Evolutionary conservation across 64 coral and sea anemone genomes (phyloP), one percentile per base, ranked within the genome.

Genomic region (Stichodactyla helianthus): DNA sequence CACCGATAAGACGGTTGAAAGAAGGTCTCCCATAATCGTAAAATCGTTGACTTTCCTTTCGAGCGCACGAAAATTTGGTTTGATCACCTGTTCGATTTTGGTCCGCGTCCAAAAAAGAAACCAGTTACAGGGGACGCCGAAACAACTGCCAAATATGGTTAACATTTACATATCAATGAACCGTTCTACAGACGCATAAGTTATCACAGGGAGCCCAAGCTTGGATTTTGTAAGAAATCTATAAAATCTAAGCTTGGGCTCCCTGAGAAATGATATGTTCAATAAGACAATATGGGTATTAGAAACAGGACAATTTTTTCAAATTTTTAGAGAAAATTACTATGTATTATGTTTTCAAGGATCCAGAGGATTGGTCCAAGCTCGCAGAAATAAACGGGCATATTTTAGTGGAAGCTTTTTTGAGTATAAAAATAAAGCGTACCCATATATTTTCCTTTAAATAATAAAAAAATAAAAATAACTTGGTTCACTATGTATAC

Each of bases 1-100:
- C 17, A 95, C 23, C 7, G 90, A 77, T 79, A 95, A 52, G n/a
- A 87, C 64, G 4, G 87, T 84, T 5, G 90, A 61, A 35, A 52
- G 85, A 19, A 82, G 57, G 22, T 79, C 55, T 13, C 74, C 67
- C 89, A 92, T 89, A 44, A 50, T 81, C 12, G 14, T 27, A 11
- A 10, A 8, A n/a, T 23, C 8, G n/a, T 74, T 74, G 8, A 10
- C 10, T 74, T 81, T 81, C 28, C 7, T 22, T n/a, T 52, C 50
- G 4, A 81, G 1, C 50, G 50, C 10, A 23, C 14, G 12, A 10
- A 81, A 53, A 12, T 18, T 14, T 16, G 5, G 0, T 84, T 84
- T 84, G 54, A 63, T 84, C 8, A 55, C 82, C 53, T 57, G 82
- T 84, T 59, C 56, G 79, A 10, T 82, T 20, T 18, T 11, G 0